These are phyloP conservation scores for Cerceris rybyensis DNA, from an alignment of 2,888 invertebrate species.

Conservation along the genomic window DNA sequence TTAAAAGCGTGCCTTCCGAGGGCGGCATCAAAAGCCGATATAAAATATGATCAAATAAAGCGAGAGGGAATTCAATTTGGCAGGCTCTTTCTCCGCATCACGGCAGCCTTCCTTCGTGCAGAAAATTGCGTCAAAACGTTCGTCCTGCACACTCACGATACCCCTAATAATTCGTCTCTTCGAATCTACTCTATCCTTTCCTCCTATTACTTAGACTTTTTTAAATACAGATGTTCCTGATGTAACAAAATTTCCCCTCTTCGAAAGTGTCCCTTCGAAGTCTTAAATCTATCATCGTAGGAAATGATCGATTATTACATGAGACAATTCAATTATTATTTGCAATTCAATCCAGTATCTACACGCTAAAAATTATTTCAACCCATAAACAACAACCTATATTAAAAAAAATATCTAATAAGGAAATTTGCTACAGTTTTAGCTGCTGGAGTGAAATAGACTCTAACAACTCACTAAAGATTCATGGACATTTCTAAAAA, in stretches of 20 bases:
- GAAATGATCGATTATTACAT: too few species aligned
- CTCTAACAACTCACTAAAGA: too few species aligned
- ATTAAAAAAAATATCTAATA: too few species aligned
- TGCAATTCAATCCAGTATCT: too few species aligned
- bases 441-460: too few species aligned
- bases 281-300: too few species aligned
- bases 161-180: constrained; percentile 37
- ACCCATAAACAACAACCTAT: too few species aligned
- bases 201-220: not conserved
- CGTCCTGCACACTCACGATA: constrained; percentile 33
- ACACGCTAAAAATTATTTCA: too few species aligned
- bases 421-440: too few species aligned
- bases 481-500: too few species aligned
- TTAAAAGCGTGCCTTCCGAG: constrained; percentile 80
- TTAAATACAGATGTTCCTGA: not conserved
- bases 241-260: not conserved
- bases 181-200: not conserved
- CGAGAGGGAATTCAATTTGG: constrained; percentile 78
- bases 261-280: not conserved
- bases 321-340: too few species aligned
- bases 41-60: constrained; percentile 81
- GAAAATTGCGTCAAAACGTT: constrained; percentile 64
- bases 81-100: constrained; percentile 76
- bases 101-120: constrained; percentile 46
- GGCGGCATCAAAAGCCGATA: constrained; percentile 80